Evolutionary conservation across 2,113 vertebrate genomes (phyloP), one percentile per base, ranked within the genome.

Genomic region (Siphamia tubifer): DNA sequence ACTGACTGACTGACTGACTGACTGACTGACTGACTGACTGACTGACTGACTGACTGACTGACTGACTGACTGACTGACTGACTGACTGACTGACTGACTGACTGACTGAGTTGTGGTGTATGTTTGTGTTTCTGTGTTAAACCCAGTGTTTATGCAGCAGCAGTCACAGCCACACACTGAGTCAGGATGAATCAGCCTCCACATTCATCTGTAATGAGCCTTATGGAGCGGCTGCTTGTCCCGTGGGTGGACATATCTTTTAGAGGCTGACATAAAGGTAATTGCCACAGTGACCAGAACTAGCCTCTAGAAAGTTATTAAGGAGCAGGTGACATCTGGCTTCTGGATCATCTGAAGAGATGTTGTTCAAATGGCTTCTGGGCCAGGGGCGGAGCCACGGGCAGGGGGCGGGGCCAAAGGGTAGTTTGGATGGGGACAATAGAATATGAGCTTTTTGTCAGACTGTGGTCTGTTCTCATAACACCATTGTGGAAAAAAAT

Each of bases 251-350:
- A 90, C 88, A 86, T 89, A 87, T 93, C 90, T 92, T 92, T 91
- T 89, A 86, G 66, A 80, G 82, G 68, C 82, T 92, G 92, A 92
- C 91, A 89, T 90, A 90, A 90, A 92, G 87, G 91, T 92, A 92
- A 93, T 93, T 92, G 89, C 90, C 82, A 86, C 64, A 63, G 87
- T 84, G 89, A 91, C 92, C 88, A 92, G 77, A 83, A 90, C 72
- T 82, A 84, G 89, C 90, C 91, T 89, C 87, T 86, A 79, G 90
- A 92, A 91, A 82, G 87, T 90, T 92, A 92, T 93, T 91, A 92
- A 90, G 90, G 83, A 89, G 83, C 82, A 70, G 48, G 78, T 76
- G 84, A 84, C 88, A 87, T 89, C 90, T 90, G 84, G 76, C 68
- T 73, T 72, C 72, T 79, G 68, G 79, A 90, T 87, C 84, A 85